phyloP scores from a whole-genome alignment of 2,797 vertebrate species.

The Falco novaeseelandiae region DNA sequence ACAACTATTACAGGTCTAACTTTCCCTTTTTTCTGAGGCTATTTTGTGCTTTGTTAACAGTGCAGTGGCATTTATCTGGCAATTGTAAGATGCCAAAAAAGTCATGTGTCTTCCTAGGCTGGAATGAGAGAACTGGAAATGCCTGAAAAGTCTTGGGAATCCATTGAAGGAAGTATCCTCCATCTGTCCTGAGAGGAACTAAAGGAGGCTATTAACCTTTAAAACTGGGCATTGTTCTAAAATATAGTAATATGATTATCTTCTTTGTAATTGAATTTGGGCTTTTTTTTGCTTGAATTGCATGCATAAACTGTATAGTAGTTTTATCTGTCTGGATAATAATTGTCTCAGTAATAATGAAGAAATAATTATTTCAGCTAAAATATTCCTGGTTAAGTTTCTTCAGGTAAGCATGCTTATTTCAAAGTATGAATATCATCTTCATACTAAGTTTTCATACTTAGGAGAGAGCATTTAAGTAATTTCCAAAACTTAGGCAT shows the following conservation, averaged over 20 bases:
- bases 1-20: neutral
- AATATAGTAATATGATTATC: neutral
- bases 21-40: neutral
- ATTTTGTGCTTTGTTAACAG: neutral
- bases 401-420: neutral
- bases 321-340: neutral
- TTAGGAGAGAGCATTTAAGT: neutral
- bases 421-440: neutral
- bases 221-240: neutral
- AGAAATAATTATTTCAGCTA: neutral
- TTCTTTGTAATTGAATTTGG: neutral
- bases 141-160: neutral
- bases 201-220: neutral
- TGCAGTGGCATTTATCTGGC: neutral
- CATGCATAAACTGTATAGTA: neutral
- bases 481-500: neutral
- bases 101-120: neutral
- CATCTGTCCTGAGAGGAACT: neutral
- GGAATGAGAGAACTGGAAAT: neutral
- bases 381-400: neutral
- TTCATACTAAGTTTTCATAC: neutral
- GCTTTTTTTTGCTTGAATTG: neutral
- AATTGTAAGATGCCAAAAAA: neutral
- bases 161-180: neutral
- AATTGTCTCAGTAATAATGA: neutral